Conservation (phyloP, 2,113 vertebrate species). For the mouse (Mus musculus) region DNA sequence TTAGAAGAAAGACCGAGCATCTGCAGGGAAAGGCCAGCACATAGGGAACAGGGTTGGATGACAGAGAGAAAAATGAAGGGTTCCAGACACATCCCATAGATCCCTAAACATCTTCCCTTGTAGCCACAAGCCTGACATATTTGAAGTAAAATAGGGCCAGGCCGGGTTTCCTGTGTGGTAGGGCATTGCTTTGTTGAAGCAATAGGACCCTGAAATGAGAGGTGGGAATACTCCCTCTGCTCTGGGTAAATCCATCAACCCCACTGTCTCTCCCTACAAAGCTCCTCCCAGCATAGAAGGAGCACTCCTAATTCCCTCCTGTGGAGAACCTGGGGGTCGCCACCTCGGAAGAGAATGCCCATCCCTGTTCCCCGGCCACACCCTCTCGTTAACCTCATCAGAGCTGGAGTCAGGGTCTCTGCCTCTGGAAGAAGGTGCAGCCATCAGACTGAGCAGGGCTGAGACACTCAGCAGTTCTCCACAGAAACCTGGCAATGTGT, state of each 20-base stretch:
- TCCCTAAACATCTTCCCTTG: neutral
- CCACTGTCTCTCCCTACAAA: neutral
- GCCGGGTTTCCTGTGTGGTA: neutral
- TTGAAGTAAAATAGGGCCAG: neutral
- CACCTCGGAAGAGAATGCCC: neutral
- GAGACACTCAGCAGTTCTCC: neutral
- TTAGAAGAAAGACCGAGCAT: neutral
- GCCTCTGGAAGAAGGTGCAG: slow-evolving; percentile 13
- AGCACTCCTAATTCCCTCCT: neutral
- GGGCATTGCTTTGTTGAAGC: neutral
- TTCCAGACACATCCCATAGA: neutral
- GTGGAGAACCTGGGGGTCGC: neutral
- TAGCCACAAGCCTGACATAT: neutral
- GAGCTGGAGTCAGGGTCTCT: neutral
- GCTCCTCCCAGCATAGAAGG: neutral
- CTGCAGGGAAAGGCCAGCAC: neutral
- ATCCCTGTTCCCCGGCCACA: neutral
- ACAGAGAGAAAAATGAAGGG: neutral
- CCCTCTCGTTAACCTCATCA: neutral
- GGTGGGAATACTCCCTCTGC: neutral
- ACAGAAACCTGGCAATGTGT: neutral
- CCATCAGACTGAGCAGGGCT: neutral
- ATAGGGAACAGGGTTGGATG: neutral
- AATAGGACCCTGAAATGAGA: neutral
- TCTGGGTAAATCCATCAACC: neutral